Conservation (phyloP, 2,797 vertebrate genomes). For the Antennarius maculatus region DNA sequence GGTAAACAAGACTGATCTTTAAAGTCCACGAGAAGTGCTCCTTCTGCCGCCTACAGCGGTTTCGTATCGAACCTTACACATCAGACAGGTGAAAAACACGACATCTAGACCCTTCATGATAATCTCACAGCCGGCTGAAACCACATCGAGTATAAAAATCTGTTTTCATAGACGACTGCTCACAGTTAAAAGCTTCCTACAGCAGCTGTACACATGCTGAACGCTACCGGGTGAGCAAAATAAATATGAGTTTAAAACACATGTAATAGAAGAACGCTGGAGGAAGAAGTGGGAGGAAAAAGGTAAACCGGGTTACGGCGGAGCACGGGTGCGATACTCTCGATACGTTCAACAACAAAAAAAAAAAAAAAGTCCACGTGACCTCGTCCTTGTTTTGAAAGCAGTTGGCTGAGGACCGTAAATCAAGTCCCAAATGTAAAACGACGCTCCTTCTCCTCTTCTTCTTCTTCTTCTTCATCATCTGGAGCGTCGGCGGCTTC, state of each 20-base stretch:
- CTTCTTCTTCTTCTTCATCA: background rate
- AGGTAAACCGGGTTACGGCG: conserved; percentile 68
- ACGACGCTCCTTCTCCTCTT: conserved; percentile 17
- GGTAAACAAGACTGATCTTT: conserved; percentile 46
- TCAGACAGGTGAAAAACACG: conserved; percentile 45
- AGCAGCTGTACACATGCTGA: conserved; percentile 47
- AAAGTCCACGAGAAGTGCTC: conserved; percentile 36
- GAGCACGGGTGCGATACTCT: conserved; percentile 43
- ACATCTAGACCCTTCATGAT: conserved; percentile 54
- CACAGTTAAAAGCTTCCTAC: conserved; percentile 34
- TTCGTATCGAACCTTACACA: conserved; percentile 38
- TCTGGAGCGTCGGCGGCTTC: conserved; percentile 56
- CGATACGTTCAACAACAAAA: conserved; percentile 25
- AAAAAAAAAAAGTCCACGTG: conserved; percentile 44
- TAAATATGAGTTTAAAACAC: conserved; percentile 71
- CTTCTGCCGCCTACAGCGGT: conserved; percentile 32
- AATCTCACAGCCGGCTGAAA: conserved; percentile 60
- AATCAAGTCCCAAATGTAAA: conserved; percentile 54
- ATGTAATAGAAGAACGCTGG: conserved; percentile 45
- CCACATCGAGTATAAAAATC: conserved; percentile 52
- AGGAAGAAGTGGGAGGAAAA: conserved; percentile 43
- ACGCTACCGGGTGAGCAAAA: conserved; percentile 64
- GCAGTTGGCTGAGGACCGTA: conserved; percentile 33
- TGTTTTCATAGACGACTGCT: conserved; percentile 19
- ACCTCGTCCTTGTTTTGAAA: conserved; percentile 40